Conservation (phyloP, 1,140 invertebrate species). For the Oncopodura yosiiana region DNA sequence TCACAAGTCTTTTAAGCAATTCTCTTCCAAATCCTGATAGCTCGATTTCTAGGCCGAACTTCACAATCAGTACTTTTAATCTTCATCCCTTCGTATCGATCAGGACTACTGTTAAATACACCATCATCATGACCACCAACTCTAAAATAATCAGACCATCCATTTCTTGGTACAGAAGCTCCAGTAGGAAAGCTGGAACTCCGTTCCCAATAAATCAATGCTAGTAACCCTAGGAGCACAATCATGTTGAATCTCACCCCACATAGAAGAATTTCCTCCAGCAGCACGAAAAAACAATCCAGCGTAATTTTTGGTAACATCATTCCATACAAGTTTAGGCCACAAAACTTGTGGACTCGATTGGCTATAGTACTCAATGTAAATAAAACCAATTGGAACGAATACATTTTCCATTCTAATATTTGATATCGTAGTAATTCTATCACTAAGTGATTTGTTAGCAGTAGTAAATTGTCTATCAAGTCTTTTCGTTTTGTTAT, state of each 20-base stretch:
- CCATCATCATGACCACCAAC: background rate
- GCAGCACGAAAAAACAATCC: conserved; percentile 12
- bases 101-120: background rate
- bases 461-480: too few relatives aligned
- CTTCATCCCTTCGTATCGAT: background rate
- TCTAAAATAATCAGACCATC: background rate
- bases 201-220: background rate
- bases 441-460: too few relatives aligned
- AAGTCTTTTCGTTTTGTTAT: too few relatives aligned
- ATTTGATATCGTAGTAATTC: too few relatives aligned
- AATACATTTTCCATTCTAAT: too few relatives aligned
- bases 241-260: background rate
- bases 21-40: background rate
- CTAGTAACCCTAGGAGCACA: background rate
- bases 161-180: background rate
- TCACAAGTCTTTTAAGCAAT: background rate
- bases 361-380: background rate
- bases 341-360: background rate
- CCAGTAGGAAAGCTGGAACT: background rate
- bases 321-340: background rate
- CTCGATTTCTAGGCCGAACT: background rate
- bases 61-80: background rate
- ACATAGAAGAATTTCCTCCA: conserved; percentile 2
- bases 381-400: conserved; percentile 12
- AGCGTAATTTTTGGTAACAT: conserved; percentile 8